These are phyloP conservation scores for Epicauta chinensis DNA, from an alignment of 1,140 invertebrate species.

Conservation along the genomic window DNA sequence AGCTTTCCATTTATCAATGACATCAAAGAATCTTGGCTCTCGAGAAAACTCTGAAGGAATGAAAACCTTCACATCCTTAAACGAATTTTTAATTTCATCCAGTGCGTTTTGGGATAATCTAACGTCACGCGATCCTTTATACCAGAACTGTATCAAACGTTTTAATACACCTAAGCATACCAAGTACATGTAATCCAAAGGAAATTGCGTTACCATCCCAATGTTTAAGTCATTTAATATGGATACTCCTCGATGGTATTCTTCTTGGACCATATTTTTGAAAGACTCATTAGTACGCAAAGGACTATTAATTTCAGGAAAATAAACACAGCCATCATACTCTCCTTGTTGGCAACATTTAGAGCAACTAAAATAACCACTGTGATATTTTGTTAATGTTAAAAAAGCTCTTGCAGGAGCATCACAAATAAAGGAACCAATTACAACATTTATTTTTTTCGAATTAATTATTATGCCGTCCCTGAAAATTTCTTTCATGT, in stretches of 20 bases:
- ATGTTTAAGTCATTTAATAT: not conserved
- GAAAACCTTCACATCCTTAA: not conserved
- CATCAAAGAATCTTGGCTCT: slow-evolving; percentile 26
- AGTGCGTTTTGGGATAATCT: too few species aligned
- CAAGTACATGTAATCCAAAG: slow-evolving; percentile 6
- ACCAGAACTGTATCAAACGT: not conserved
- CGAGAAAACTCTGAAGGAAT: slow-evolving; percentile 10
- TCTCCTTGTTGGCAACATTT: not conserved
- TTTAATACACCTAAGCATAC: slow-evolving; percentile 4
- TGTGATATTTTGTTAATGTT: not conserved
- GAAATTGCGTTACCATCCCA: not conserved
- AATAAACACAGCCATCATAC: too few species aligned
- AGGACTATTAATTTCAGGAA: too few species aligned
- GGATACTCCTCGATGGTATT: not conserved
- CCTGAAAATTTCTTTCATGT: too few species aligned
- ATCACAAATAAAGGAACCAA: not conserved
- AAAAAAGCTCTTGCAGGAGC: not conserved
- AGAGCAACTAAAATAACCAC: not conserved
- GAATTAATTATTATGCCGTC: too few species aligned
- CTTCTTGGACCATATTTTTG: not conserved
- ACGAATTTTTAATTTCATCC: not conserved
- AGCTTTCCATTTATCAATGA: slow-evolving; percentile 34
- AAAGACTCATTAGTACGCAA: too few species aligned
- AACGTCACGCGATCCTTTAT: not conserved
- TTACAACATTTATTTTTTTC: too few species aligned